Evolutionary conservation across 37 sponge, comb jelly and placozoan species (phyloP).

Genomic region (Aphrocallistes beatrix): DNA sequence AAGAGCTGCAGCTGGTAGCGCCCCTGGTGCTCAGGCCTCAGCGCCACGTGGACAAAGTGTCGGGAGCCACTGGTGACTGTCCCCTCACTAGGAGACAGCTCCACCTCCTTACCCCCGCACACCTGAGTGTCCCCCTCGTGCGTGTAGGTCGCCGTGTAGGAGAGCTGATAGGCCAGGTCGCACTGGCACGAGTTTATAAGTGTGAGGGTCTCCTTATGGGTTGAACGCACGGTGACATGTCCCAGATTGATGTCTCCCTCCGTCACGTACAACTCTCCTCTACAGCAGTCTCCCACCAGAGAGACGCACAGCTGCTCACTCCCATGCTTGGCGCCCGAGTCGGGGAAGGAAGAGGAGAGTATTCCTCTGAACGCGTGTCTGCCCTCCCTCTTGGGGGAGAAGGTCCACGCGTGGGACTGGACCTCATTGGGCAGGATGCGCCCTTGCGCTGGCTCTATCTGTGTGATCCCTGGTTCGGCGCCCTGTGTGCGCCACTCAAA

Average conservation of each 20-base stretch:
- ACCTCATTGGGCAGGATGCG: background rate
- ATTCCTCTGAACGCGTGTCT: background rate
- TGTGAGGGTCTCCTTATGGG: background rate
- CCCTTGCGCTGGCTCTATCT: background rate
- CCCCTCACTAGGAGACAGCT: slow-evolving; percentile 33
- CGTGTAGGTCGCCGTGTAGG: background rate
- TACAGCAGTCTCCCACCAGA: background rate
- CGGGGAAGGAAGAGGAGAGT: background rate
- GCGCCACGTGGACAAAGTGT: slow-evolving; percentile 20
- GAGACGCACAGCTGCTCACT: background rate
- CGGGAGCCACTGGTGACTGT: slow-evolving; percentile 29
- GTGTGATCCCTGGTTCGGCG: background rate
- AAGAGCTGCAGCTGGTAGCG: slow-evolving; percentile 6
- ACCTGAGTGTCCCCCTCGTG: background rate
- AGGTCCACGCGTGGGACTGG: background rate
- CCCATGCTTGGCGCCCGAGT: background rate
- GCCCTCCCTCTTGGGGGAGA: background rate
- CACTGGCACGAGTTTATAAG: background rate
- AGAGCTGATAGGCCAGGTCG: background rate
- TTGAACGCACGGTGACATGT: background rate
- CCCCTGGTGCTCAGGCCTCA: slow-evolving; percentile 30
- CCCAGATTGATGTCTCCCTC: background rate
- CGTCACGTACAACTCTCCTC: background rate
- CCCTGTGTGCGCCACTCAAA: background rate
- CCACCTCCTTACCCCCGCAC: slow-evolving; percentile 23